phyloP scores from a whole-genome alignment of 2,888 invertebrate species.

The Diabrotica balteata region DNA sequence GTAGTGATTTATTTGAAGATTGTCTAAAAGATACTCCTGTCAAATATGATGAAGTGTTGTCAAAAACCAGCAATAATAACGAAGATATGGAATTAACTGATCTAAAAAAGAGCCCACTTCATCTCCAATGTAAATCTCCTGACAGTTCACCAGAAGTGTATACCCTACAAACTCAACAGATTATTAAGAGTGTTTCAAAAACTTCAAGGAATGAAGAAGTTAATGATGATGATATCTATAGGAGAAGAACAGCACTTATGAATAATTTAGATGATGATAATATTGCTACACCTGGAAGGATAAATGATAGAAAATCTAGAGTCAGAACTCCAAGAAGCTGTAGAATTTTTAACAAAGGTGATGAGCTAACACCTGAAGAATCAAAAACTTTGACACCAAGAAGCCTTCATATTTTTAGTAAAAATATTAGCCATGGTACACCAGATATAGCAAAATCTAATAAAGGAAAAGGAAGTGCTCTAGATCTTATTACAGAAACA shows the following conservation, averaged over 20 bases:
- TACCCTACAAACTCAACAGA: too few relatives aligned
- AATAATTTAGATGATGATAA: not conserved
- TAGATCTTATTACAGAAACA: too few relatives aligned
- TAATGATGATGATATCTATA: not conserved
- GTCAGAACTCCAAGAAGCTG: too few relatives aligned
- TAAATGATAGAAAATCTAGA: too few relatives aligned
- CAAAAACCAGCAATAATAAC: not conserved
- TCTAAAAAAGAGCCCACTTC: not conserved
- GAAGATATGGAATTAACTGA: constrained; percentile 23
- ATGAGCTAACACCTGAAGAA: not conserved
- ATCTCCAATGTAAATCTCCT: too few relatives aligned
- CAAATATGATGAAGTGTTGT: not conserved
- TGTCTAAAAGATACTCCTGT: not conserved
- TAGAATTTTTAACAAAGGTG: not conserved
- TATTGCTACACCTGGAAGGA: not conserved
- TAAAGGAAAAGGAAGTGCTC: too few relatives aligned
- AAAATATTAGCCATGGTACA: constrained; percentile 15
- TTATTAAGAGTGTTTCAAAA: constrained; percentile 8
- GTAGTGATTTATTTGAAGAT: constrained; percentile 2
- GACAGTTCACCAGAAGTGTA: too few relatives aligned
- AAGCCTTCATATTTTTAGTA: constrained; percentile 12
- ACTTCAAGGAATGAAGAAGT: constrained; percentile 24
- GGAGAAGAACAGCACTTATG: not conserved
- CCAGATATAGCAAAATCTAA: constrained; percentile 12
- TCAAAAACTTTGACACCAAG: not conserved